A percentile compares a stretch with the other conserved stretches of the same genome.
These are phyloP conservation scores for Trachythela sp. DNA, from an alignment of 64 coral and sea anemone genomes.

Conservation along the genomic window DNA sequence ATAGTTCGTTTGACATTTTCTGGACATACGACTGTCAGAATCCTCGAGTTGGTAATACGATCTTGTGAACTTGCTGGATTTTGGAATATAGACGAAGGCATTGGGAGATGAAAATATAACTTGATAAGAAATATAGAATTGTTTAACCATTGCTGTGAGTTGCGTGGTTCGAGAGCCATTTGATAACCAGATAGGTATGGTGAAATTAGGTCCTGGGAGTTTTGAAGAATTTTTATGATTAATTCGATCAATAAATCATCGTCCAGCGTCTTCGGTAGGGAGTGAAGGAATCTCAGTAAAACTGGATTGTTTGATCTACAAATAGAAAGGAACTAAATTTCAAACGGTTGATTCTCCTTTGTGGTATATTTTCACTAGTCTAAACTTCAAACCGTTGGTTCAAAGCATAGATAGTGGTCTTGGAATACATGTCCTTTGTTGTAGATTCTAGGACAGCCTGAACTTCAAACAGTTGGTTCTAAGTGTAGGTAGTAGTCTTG, in stretches of 20 bases:
- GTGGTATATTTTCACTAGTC: too few species aligned
- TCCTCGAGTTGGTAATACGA: background rate
- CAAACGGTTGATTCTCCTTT: background rate
- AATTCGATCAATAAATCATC: background rate
- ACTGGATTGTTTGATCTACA: background rate
- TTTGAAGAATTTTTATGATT: background rate
- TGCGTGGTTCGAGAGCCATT: background rate
- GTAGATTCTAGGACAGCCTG: too few species aligned
- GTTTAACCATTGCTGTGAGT: background rate
- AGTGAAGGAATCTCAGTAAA: background rate
- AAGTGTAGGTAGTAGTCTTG: too few species aligned
- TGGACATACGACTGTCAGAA: background rate
- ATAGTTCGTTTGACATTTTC: background rate
- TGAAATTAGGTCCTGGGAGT: background rate
- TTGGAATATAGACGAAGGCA: background rate
- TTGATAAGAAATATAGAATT: background rate
- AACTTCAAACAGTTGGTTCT: too few species aligned
- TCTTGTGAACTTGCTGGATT: background rate
- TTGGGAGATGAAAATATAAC: background rate
- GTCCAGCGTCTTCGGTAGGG: background rate
- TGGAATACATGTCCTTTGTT: too few species aligned
- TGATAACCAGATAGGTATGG: background rate
- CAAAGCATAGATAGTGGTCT: too few species aligned
- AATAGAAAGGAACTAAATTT: background rate
- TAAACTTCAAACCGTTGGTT: too few species aligned